Conservation (phyloP, 1,140 invertebrate genomes). For the Linepithema humile region DNA sequence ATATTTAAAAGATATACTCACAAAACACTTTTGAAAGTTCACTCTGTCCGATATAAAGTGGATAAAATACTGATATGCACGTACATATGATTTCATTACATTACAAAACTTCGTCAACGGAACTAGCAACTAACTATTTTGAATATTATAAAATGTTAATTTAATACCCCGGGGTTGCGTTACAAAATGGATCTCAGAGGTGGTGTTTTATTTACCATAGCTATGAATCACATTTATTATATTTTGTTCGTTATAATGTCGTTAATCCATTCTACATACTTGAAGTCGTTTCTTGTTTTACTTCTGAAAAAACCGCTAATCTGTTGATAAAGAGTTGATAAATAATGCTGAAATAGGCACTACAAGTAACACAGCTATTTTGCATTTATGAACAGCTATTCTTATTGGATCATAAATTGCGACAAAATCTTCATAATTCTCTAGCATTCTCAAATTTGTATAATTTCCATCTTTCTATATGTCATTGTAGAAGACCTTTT, state of each 20-base stretch:
- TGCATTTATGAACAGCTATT: slow-evolving; percentile 24
- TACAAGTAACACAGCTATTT: slow-evolving; percentile 37
- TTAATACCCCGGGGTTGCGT: not conserved
- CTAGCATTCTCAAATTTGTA: not conserved
- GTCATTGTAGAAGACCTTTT: not conserved
- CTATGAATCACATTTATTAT: slow-evolving; percentile 2
- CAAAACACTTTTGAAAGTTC: slow-evolving; percentile 5
- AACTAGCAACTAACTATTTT: not conserved
- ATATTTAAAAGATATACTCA: slow-evolving; percentile 35
- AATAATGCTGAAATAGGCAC: slow-evolving; percentile 35
- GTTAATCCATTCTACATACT: slow-evolving; percentile 9
- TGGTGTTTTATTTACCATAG: not conserved
- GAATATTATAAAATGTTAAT: not conserved
- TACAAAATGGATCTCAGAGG: slow-evolving; percentile 8
- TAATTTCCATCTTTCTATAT: not conserved
- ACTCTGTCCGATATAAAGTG: slow-evolving; percentile 12
- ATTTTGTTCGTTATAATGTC: slow-evolving; percentile 15
- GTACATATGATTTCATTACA: not conserved
- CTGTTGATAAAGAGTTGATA: slow-evolving; percentile 21
- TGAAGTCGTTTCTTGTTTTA: not conserved
- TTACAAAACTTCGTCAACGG: slow-evolving; percentile 1
- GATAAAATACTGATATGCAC: slow-evolving; percentile 40
- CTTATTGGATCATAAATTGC: slow-evolving; percentile 4
- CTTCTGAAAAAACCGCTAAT: not conserved
- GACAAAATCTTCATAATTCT: not conserved